Evolutionary conservation across 2,113 vertebrate genomes (phyloP), one percentile per base, ranked within the genome.

Genomic region (Chionodraco myersi): DNA sequence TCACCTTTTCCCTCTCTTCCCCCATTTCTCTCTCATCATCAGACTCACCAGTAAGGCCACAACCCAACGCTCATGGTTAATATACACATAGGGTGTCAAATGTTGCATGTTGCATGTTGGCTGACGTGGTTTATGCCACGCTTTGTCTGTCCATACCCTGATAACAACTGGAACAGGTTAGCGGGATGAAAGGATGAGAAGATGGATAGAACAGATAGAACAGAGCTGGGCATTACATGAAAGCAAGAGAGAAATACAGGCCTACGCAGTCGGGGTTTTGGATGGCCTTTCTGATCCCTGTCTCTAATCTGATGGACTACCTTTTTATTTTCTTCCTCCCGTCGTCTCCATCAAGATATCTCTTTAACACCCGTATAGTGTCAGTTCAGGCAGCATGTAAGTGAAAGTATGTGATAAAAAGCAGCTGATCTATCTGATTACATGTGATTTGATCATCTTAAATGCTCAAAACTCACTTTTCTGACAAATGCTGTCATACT

Each of bases 291-390:
- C 79, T 83, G 79, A 91, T 93, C 84, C 85, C 71, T 44, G 52
- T 66, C 87, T 79, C 63, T 92, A 87, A 93, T 93, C 91, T 93
- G 93, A 93, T 92, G 53, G 92, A 91, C 36, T 87, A 51, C 76
- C 75, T 71, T 57, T 86, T 82, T 75, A 77, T 82, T 69, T 73
- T 80, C 72, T 75, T 8, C 67, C 51, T 57, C 45, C 6, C 21
- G 49, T 70, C 9, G n/a, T 63, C 64, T 53, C 61, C 53, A 18
- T 44, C 58, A 10, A 34, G 30, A 10, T 58, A 67, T 67, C 59
- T 83, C 75, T 72, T 61, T 75, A 78, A 16, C 45, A 47, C 77
- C 77, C 77, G 62, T 11, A 70, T 76, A 41, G 23, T 74, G 48
- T 48, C 61, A 67, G 58, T 77, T 63, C 52, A 18, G 62, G 75